Evolutionary conservation across 1,140 invertebrate species (phyloP), one percentile per base, ranked within the genome.

Genomic region (Rhopalosiphum padi): DNA sequence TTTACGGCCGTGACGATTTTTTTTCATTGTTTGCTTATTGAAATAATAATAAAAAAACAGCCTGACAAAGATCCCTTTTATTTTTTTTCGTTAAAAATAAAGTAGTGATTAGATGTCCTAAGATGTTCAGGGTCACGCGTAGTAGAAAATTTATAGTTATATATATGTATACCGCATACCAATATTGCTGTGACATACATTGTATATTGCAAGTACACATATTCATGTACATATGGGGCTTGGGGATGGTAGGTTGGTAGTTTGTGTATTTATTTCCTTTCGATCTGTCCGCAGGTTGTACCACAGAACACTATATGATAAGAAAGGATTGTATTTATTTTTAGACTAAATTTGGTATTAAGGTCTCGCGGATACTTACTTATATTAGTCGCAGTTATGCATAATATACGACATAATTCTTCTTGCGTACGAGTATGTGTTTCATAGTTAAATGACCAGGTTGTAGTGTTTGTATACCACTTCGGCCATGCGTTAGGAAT

Each of bases 21-120:
- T 89, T 90, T 60, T 35, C 87, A 90, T 90, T 90, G 88, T 90
- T 90, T 90, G 51, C 35, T 90, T 90, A 90, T 90, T 53, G 11
- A 60, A 37, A 18, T 37, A 37, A 25, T 53, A 37, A 53, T 89
- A 51, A 30, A 37, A 90, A 55, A 55, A 60, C 6, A 90, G 48
- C 23, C 25, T 15, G 37, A 60, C 35, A 55, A 25, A 90, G 37
- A 43, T 41, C 23, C 35, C 46, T 90, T 90, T 90, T 90, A 41
- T 90, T 55, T 90, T 90, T 55, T 90, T 55, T 9, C 30, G 88
- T 60, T 41, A 30, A 90, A 90, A 90, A 60, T 37, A 9, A 90
- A 41, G 60, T 43, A 90, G 41, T 37, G 23, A 60, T 43, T 25
- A 53, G 11, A 60, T 90, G 18, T 43, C 60, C 51, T 60, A 60